These are phyloP conservation scores for Pogonomyrmex californicus DNA, from an alignment of 1,140 invertebrate genomes.

Conservation along the genomic window DNA sequence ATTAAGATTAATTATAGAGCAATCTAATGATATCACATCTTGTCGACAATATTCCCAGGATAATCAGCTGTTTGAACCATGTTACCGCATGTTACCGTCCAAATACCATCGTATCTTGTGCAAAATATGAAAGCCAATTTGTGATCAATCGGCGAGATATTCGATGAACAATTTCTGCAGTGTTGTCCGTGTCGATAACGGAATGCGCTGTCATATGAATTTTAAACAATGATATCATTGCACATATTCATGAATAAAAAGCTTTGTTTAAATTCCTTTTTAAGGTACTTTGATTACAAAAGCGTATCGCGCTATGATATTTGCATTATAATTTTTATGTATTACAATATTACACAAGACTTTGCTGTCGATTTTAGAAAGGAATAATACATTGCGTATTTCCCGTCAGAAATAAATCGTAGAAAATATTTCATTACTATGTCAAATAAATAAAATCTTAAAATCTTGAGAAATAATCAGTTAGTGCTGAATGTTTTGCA, in stretches of 20 bases:
- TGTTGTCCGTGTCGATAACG: not conserved
- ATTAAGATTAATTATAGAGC: constrained; percentile 34
- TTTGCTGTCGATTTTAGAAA: not conserved
- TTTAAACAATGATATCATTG: not conserved
- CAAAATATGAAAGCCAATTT: constrained; percentile 19
- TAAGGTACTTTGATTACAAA: not conserved
- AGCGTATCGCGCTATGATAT: not conserved
- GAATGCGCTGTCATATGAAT: not conserved
- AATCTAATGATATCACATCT: not conserved
- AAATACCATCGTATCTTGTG: not conserved
- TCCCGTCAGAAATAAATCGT: not conserved
- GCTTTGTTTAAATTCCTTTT: not conserved
- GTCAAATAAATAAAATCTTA: not conserved
- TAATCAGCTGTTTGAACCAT: not conserved
- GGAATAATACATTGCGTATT: not conserved
- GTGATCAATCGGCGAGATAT: not conserved
- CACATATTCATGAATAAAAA: constrained; percentile 27
- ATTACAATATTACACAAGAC: not conserved
- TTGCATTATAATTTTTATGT: not conserved
- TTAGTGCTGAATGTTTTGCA: not conserved
- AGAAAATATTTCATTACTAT: not conserved
- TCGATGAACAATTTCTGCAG: not conserved
- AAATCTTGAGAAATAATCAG: not conserved
- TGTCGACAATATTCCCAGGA: not conserved
- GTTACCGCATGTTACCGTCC: not conserved